Conservation (phyloP, 2,797 vertebrate species). For the Knipowitschia caucasica region DNA sequence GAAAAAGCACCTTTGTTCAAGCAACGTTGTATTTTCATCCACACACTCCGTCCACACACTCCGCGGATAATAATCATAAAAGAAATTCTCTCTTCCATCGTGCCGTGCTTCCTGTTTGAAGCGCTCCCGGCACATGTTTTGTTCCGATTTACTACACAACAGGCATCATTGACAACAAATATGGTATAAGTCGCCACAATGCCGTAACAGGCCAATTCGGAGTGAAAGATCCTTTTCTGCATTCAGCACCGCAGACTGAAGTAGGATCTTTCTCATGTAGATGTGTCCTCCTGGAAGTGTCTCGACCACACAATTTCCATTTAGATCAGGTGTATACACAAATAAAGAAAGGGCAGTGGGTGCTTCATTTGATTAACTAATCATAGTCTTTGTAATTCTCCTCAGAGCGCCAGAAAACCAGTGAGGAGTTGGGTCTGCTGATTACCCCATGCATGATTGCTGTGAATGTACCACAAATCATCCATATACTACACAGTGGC, state of each 20-base stretch:
- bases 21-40: constrained; percentile 1
- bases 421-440: constrained; percentile 57
- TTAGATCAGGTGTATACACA: constrained; percentile 73
- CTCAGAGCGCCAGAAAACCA: constrained; percentile 68
- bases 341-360: constrained; percentile 71
- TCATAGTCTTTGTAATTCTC: constrained; percentile 80
- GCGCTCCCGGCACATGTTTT: constrained; percentile 44
- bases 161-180: constrained; percentile 55
- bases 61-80: constrained; percentile 52
- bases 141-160: constrained; percentile 60
- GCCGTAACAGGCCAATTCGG: constrained; percentile 67
- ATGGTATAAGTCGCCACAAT: constrained; percentile 58
- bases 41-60: background rate
- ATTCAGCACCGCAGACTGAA: constrained; percentile 50
- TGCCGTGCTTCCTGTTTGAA: constrained; percentile 34
- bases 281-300: constrained; percentile 68
- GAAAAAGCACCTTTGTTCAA: background rate
- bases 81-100: constrained; percentile 56
- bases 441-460: constrained; percentile 72
- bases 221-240: constrained; percentile 64
- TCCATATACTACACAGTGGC: constrained; percentile 57
- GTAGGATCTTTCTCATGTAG: constrained; percentile 72
- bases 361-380: constrained; percentile 82
- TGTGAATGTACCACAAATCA: constrained; percentile 67
- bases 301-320: constrained; percentile 71